Base-by-base conservation (phyloP, 2,888 invertebrate species). In the Hypolimnas misippus region DNA sequence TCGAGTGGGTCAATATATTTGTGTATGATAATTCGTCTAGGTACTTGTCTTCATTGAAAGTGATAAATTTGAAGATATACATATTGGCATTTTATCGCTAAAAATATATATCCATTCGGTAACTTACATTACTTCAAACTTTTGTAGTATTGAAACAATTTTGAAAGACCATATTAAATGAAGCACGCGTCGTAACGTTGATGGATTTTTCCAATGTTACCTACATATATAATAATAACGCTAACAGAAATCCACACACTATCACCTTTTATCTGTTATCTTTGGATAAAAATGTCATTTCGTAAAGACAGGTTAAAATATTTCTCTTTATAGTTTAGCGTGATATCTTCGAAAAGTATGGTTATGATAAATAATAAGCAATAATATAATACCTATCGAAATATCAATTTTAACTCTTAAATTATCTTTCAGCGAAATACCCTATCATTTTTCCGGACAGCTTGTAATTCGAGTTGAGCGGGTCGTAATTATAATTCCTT, bases 1-100 rank as follows among this genome's bases (percentile, higher is more conserved):
- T 90, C 86, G 86, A 91, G 91, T 91, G 90, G 87, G 84, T 83
- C 87, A 86, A 80, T 83, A 81, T 82, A 83, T 86, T 84, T 85
- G 77, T 77, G 73, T 78, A 81, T 80, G 83, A 86, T 86, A 83
- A 83, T 82, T 87, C 72, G 62, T 62, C 64, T 66, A 67, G 64
- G 61, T 60, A 67, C 65, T 69, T 66, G 64, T 70, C 68, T 68
- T 65, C 57, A 52, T 66, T 50, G 62, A 62, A 44, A 50, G 35
- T 66, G 63, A 63, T 66, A 65, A 65, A 62, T 65, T 67, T 69
- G 54, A 67, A 65, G 67, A 65, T 65, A 67, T 68, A 50, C 57
- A 63, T 62, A 59, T 63, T 57, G 59, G 53, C 56, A 38, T 42
- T 58, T 62, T 65, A 65, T 65, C 65, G 44, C 19, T 17, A 16